A percentile compares a stretch with the other conserved stretches of the same genome.
Evolutionary conservation across 2,797 vertebrate species (phyloP).

Genomic region (Tympanoctomys barrerae): DNA sequence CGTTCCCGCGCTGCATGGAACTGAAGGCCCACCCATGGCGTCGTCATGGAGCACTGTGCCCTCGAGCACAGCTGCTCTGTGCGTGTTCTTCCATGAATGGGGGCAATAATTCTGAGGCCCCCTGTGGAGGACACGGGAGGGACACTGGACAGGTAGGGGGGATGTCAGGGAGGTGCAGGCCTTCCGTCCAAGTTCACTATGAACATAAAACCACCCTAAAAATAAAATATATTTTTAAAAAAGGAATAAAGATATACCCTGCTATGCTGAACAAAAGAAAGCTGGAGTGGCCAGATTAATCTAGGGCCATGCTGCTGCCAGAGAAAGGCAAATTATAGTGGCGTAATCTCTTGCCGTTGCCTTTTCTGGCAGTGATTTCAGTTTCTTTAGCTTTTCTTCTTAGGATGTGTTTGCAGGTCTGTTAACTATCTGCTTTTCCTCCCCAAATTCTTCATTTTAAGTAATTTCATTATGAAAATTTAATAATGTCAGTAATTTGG

Average conservation of each 20-base stretch:
- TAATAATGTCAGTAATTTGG: slow-evolving; percentile 2
- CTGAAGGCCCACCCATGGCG: background rate
- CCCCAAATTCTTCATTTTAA: background rate
- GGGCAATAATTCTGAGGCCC: slow-evolving; percentile 6
- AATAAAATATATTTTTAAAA: background rate
- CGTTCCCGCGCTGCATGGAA: background rate
- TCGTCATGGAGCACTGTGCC: background rate
- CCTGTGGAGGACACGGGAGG: background rate
- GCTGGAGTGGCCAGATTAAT: background rate
- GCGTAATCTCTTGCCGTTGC: background rate
- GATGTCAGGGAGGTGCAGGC: background rate
- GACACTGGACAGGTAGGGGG: too few relatives aligned
- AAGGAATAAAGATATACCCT: background rate
- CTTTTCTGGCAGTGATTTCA: background rate
- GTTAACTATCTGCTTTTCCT: background rate
- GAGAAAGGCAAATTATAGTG: background rate
- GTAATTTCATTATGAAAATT: slow-evolving; percentile 27
- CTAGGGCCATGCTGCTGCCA: background rate
- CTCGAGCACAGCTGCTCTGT: background rate
- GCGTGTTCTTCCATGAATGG: background rate
- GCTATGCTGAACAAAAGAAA: background rate
- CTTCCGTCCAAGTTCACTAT: background rate
- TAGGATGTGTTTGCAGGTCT: background rate
- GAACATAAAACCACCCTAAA: background rate
- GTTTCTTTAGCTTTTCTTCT: slow-evolving; percentile 11